Percentiles rank a stretch among this genome's conserved stretches.
Evolutionary conservation across 2,888 invertebrate genomes (phyloP).

Genomic region (Bembecia ichneumoniformis): DNA sequence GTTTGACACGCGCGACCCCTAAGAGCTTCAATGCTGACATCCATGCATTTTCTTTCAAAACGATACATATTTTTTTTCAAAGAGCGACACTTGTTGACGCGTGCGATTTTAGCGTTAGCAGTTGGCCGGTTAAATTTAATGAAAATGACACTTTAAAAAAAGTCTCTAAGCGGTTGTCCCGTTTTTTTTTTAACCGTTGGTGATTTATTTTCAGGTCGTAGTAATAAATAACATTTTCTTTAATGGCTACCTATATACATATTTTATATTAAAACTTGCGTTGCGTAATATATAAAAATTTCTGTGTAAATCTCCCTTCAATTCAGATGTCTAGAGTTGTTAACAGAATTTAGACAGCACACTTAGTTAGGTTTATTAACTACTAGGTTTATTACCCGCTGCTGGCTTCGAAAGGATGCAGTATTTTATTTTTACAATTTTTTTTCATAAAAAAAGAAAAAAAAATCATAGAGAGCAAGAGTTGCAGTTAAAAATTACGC

Average conservation of each 20-base stretch:
- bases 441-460: too few relatives aligned
- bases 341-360: too few relatives aligned
- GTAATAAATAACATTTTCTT: background rate
- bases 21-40: slow-evolving; percentile 20
- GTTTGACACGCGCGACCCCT: slow-evolving; percentile 56
- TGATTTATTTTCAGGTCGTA: background rate
- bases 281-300: background rate
- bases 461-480: too few relatives aligned
- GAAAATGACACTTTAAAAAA: slow-evolving; percentile 38
- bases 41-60: slow-evolving; percentile 40
- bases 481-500: too few relatives aligned
- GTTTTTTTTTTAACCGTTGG: background rate
- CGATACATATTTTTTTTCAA: slow-evolving; percentile 28
- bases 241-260: background rate
- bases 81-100: slow-evolving; percentile 31
- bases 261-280: background rate
- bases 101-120: slow-evolving; percentile 20
- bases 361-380: too few relatives aligned
- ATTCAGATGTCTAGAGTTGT: too few relatives aligned
- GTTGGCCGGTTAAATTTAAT: slow-evolving; percentile 29
- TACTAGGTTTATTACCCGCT: too few relatives aligned
- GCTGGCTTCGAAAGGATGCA: too few relatives aligned
- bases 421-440: too few relatives aligned
- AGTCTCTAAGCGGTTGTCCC: slow-evolving; percentile 6
- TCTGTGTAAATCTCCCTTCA: too few relatives aligned